Conservation (phyloP, 2,888 invertebrate genomes). For the Nephrotoma flavescens region DNA sequence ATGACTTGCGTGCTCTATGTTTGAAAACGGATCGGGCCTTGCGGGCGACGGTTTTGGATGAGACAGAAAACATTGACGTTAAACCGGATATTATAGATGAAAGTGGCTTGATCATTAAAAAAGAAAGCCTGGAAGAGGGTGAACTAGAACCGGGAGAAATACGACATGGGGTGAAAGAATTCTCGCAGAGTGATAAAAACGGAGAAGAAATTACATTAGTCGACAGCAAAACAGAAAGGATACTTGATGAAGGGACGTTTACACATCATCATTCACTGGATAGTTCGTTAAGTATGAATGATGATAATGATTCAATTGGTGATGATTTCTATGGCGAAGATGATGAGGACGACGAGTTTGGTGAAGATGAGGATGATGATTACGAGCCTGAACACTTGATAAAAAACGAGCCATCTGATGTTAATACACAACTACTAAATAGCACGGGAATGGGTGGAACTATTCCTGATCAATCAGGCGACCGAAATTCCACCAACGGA, state of each 20-base stretch:
- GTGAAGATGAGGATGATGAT: conserved; percentile 19
- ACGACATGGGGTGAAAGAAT: conserved; percentile 13
- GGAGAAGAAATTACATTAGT: neutral
- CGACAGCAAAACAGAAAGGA: neutral
- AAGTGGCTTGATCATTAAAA: conserved; percentile 17
- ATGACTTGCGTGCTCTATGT: conserved; percentile 35
- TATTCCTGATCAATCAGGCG: neutral
- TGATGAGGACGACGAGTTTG: conserved; percentile 4
- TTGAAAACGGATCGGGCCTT: conserved; percentile 31
- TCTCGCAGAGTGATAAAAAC: neutral
- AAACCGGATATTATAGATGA: conserved; percentile 15
- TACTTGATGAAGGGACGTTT: neutral
- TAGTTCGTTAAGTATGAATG: neutral
- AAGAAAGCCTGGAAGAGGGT: conserved; percentile 19
- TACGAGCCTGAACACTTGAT: conserved; percentile 13
- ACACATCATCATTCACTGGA: neutral
- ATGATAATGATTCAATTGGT: neutral
- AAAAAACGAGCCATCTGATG: conserved; percentile 13
- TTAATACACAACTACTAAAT: neutral
- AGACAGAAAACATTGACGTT: conserved; percentile 9
- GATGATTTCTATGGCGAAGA: neutral
- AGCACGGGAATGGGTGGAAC: neutral
- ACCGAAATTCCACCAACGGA: conserved; percentile 14
- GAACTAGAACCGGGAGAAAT: conserved; percentile 18
- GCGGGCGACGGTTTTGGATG: conserved; percentile 19